These are phyloP conservation scores for Caenorhabditis sp. DNA, from an alignment of 2,888 invertebrate species.

Conservation along the genomic window DNA sequence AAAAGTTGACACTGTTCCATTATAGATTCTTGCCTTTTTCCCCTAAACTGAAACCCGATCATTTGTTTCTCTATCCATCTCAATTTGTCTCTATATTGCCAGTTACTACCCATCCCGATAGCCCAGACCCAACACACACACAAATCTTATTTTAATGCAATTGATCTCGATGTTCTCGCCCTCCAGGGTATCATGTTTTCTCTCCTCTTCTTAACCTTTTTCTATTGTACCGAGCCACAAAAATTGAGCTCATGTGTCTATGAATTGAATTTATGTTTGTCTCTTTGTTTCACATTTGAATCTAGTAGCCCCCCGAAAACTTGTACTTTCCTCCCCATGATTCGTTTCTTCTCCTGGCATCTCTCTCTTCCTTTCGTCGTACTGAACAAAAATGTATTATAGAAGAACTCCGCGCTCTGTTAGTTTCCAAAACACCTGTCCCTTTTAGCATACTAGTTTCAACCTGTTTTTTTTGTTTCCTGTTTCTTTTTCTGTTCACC, in stretches of 20 bases:
- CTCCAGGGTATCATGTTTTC: constrained; percentile 1
- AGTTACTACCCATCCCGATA: constrained; percentile 1
- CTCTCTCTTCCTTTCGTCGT: constrained; percentile 10
- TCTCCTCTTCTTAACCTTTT: constrained; percentile 12
- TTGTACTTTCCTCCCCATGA: constrained; percentile 34
- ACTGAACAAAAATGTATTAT: constrained; percentile 29
- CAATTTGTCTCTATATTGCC: background rate
- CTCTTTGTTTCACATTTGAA: background rate
- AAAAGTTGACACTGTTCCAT: constrained; percentile 15
- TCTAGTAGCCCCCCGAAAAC: constrained; percentile 1
- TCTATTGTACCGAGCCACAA: constrained; percentile 30
- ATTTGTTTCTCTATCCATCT: background rate
- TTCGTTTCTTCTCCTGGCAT: constrained; percentile 28
- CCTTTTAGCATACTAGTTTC: constrained; percentile 7
- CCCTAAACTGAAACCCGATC: constrained; percentile 1
- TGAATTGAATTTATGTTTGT: constrained; percentile 27
- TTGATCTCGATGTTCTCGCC: constrained; percentile 27
- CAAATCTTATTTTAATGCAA: constrained; percentile 11
- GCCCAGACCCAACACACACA: background rate
- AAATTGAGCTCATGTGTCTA: constrained; percentile 31
- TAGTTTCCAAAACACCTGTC: constrained; percentile 21
- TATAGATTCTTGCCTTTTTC: constrained; percentile 21
- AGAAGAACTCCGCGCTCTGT: background rate
- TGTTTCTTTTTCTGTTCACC: background rate
- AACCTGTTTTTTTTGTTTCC: background rate